Conservation (phyloP, 1,140 invertebrate species). For the Drosophila ambigua region DNA sequence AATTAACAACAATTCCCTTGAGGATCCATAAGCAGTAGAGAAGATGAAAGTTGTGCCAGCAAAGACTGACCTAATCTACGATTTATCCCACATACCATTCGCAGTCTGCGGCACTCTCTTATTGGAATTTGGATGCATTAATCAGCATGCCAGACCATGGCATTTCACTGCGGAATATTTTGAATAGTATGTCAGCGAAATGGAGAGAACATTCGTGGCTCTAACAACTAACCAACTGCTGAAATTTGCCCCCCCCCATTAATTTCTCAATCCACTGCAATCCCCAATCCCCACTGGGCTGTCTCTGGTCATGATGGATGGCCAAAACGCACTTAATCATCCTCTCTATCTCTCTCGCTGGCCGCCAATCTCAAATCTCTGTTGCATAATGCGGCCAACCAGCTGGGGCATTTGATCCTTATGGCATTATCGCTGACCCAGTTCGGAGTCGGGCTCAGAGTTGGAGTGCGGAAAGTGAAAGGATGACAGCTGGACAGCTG, state of each 20-base stretch:
- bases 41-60: too few relatives aligned
- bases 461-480: slow-evolving; percentile 43
- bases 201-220: too few relatives aligned
- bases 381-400: slow-evolving; percentile 41
- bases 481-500: slow-evolving; percentile 51
- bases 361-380: slow-evolving; percentile 23
- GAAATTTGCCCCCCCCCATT: not conserved
- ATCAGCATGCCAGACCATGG: too few relatives aligned
- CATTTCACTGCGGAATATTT: too few relatives aligned
- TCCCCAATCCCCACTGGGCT: slow-evolving; percentile 14
- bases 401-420: slow-evolving; percentile 51
- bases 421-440: slow-evolving; percentile 44
- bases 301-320: slow-evolving; percentile 27
- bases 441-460: slow-evolving; percentile 33
- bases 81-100: too few relatives aligned
- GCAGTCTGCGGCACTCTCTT: too few relatives aligned
- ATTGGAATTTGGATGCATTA: too few relatives aligned
- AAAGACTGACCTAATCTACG: too few relatives aligned
- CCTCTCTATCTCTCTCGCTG: not conserved
- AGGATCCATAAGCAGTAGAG: too few relatives aligned
- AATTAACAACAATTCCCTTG: too few relatives aligned
- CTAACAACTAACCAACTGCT: not conserved
- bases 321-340: slow-evolving; percentile 22
- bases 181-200: too few relatives aligned
- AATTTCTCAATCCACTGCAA: not conserved